A percentile compares a stretch with the other conserved stretches of the same genome.
Evolutionary conservation across 2,113 vertebrate species (phyloP).

Genomic region (Pangasianodon gigas): DNA sequence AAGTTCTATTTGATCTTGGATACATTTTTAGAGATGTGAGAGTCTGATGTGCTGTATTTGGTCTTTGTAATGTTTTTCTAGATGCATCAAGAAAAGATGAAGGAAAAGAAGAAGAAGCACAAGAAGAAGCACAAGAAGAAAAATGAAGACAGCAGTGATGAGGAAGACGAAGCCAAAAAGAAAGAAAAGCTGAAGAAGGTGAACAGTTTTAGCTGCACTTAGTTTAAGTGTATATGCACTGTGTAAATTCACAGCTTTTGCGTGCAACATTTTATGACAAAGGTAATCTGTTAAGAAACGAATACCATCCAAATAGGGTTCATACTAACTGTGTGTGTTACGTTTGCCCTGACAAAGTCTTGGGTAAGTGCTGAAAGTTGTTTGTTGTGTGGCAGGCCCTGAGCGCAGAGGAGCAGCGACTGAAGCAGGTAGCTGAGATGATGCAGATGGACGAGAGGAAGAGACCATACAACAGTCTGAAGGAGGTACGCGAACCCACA

Average conservation of each 20-base stretch:
- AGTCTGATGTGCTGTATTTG: background rate
- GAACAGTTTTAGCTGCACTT: background rate
- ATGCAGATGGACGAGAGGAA: slow-evolving; percentile 93
- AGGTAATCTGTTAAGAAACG: background rate
- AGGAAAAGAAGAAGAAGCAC: slow-evolving; percentile 89
- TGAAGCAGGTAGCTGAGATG: slow-evolving; percentile 84
- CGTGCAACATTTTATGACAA: background rate
- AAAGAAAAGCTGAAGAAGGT: slow-evolving; percentile 95
- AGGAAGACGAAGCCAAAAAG: slow-evolving; percentile 91
- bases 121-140: slow-evolving; percentile 86
- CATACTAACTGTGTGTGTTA: background rate
- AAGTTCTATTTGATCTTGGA: background rate
- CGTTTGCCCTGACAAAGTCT: background rate
- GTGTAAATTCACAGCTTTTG: too few species aligned
- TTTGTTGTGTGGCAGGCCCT: slow-evolving; percentile 76
- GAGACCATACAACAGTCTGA: slow-evolving; percentile 85
- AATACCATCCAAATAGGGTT: background rate
- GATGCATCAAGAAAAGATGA: slow-evolving; percentile 94
- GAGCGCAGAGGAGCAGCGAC: slow-evolving; percentile 89
- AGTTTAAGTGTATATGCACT: background rate
- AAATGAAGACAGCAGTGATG: slow-evolving; percentile 85
- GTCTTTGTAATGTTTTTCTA: slow-evolving; percentile 54
- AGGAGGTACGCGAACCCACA: slow-evolving; percentile 86
- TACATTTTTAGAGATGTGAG: too few species aligned
- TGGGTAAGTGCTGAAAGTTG: background rate